These are phyloP conservation scores for Pachycephala philippinensis DNA, from an alignment of 2,113 vertebrate species.

Conservation along the genomic window DNA sequence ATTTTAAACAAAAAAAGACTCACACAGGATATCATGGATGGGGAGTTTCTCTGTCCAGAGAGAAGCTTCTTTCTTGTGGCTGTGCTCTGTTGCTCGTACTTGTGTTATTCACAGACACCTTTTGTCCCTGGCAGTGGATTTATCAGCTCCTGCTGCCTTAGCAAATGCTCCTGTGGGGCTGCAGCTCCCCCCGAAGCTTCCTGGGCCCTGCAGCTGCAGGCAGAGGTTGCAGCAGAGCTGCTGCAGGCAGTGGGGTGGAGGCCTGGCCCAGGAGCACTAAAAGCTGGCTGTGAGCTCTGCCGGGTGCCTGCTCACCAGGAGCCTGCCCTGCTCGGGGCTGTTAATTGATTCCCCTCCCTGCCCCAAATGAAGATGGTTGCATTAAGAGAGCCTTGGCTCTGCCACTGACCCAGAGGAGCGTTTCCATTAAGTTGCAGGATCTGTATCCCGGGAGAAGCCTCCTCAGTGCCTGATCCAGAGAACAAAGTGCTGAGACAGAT, in stretches of 20 bases:
- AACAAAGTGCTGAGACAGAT: not conserved
- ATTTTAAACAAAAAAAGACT: not conserved
- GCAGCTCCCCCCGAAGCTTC: not conserved
- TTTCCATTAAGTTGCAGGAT: not conserved
- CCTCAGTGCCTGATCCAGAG: not conserved
- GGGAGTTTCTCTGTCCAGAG: not conserved
- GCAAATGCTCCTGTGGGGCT: not conserved
- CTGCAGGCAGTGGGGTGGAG: not conserved
- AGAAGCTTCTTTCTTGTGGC: not conserved
- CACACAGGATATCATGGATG: not conserved
- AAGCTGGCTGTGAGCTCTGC: not conserved
- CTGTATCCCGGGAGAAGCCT: not conserved
- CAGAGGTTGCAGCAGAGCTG: not conserved
- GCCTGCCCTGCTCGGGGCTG: not conserved
- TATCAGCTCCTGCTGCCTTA: not conserved
- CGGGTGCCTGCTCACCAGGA: not conserved
- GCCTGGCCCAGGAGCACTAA: not conserved
- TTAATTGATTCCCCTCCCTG: not conserved
- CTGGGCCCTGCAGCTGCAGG: not conserved
- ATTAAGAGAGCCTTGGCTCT: not conserved
- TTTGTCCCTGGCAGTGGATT: not conserved
- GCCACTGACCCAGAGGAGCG: conserved; percentile 17
- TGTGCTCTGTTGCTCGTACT: not conserved
- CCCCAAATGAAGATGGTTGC: not conserved
- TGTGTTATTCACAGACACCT: not conserved